Percentiles rank a stretch among this genome's conserved stretches.
phyloP scores from a whole-genome alignment of 2,888 invertebrate genomes.

The Axea sp. region DNA sequence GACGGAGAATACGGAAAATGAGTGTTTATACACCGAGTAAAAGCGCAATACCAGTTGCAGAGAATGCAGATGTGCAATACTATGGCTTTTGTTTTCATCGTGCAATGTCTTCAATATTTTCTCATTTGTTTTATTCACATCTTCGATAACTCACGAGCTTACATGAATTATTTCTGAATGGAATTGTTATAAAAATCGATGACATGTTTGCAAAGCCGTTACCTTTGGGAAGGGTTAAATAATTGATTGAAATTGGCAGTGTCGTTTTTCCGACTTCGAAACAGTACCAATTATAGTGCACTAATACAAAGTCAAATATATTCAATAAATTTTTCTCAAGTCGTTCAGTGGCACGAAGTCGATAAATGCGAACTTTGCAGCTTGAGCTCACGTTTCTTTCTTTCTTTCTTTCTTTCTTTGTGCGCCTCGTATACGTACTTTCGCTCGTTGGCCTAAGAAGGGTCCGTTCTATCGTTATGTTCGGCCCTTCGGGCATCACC shows the following conservation, averaged over 20 bases:
- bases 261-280: conserved; percentile 18
- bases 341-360: conserved; percentile 24
- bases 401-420: conserved; percentile 21
- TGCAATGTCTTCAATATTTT: conserved; percentile 28
- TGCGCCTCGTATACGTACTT: conserved; percentile 18
- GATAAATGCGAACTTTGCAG: conserved; percentile 57
- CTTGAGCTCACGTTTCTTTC: conserved; percentile 54
- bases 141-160: conserved; percentile 8
- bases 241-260: conserved; percentile 12
- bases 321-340: conserved; percentile 43
- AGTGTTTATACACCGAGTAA: conserved; percentile 16
- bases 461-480: conserved; percentile 59
- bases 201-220: neutral
- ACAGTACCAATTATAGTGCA: conserved; percentile 18
- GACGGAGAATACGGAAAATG: conserved; percentile 1
- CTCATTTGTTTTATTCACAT: conserved; percentile 16
- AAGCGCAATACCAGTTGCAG: conserved; percentile 12
- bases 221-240: neutral
- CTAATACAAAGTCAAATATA: conserved; percentile 10
- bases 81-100: conserved; percentile 8
- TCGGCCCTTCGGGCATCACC: conserved; percentile 59
- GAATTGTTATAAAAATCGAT: conserved; percentile 1
- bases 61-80: conserved; percentile 4
- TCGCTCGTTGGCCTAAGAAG: conserved; percentile 34
- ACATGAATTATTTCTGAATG: conserved; percentile 15